Percentiles rank a stretch among this genome's conserved stretches.
Conservation (phyloP, 2,888 invertebrate genomes). For the Netelia inedita region DNA sequence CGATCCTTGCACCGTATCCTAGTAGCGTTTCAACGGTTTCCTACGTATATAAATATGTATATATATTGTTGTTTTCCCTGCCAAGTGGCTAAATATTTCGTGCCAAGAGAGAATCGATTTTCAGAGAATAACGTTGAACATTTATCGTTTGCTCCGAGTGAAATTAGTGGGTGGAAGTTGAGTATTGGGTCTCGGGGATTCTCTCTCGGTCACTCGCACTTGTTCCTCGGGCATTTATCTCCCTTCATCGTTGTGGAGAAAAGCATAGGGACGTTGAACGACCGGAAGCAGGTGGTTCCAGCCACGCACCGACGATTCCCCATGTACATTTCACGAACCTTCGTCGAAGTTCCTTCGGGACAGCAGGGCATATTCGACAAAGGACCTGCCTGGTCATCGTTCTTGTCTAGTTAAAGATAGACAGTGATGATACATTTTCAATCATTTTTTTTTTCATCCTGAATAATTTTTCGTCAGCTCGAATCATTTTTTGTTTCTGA, state of each 20-base stretch:
- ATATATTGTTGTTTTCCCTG: neutral
- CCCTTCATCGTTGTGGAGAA: constrained; percentile 37
- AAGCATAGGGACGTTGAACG: constrained; percentile 62
- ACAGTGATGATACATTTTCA: neutral
- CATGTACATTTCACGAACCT: constrained; percentile 70
- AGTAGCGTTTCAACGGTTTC: constrained; percentile 28
- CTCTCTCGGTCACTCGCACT: constrained; percentile 4
- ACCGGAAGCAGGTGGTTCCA: constrained; percentile 83
- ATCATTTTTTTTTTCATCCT: neutral
- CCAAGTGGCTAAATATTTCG: constrained; percentile 12
- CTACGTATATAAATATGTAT: neutral
- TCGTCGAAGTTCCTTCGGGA: constrained; percentile 35
- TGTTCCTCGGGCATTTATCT: constrained; percentile 13
- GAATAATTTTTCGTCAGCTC: neutral
- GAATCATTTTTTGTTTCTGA: neutral
- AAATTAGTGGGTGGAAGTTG: constrained; percentile 62
- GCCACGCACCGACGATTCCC: constrained; percentile 81
- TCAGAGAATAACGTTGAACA: constrained; percentile 39
- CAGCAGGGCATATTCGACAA: constrained; percentile 5
- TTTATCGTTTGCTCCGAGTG: constrained; percentile 14
- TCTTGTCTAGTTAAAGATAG: neutral
- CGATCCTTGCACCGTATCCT: neutral
- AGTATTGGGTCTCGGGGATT: constrained; percentile 7
- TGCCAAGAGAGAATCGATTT: constrained; percentile 47
- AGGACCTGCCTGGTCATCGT: constrained; percentile 32